phyloP scores from a whole-genome alignment of 2,888 invertebrate genomes.

The Parochlus steinenii region DNA sequence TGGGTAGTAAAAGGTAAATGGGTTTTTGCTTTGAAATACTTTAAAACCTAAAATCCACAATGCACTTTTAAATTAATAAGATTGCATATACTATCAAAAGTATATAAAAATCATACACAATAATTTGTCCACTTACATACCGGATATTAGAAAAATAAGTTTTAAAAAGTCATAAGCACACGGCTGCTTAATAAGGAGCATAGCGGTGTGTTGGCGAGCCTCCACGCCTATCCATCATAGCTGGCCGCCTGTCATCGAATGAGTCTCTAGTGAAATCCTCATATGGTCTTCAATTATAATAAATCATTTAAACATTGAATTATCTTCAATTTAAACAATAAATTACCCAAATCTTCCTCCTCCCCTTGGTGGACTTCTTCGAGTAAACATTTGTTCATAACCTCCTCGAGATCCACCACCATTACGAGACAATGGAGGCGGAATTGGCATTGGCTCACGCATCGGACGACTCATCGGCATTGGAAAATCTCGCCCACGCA shows the following conservation, averaged over 20 bases:
- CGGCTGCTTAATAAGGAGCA: slow-evolving; percentile 58
- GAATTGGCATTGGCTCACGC: slow-evolving; percentile 65
- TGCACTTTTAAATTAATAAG: too few species aligned
- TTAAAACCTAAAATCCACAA: too few species aligned
- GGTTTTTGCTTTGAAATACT: too few species aligned
- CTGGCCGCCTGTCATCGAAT: slow-evolving; percentile 59
- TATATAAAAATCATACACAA: too few species aligned
- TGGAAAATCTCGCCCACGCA: slow-evolving; percentile 46
- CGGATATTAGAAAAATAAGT: too few species aligned
- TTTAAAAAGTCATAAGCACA: too few species aligned
- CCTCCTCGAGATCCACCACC: slow-evolving; percentile 44
- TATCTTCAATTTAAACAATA: slow-evolving; percentile 1
- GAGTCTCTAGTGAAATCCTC: slow-evolving; percentile 80
- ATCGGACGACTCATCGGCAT: slow-evolving; percentile 57
- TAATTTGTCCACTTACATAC: too few species aligned
- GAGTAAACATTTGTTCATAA: slow-evolving; percentile 69
- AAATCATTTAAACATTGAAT: slow-evolving; percentile 14
- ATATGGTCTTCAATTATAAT: slow-evolving; percentile 44
- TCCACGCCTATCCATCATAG: slow-evolving; percentile 42
- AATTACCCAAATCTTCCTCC: slow-evolving; percentile 29
- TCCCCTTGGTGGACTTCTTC: slow-evolving; percentile 53
- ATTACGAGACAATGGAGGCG: slow-evolving; percentile 48
- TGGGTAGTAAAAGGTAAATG: too few species aligned
- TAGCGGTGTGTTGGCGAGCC: slow-evolving; percentile 72
- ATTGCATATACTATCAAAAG: too few species aligned